These are phyloP conservation scores for Drosophila subsilvestris DNA, from an alignment of 2,888 invertebrate genomes.

Conservation along the genomic window DNA sequence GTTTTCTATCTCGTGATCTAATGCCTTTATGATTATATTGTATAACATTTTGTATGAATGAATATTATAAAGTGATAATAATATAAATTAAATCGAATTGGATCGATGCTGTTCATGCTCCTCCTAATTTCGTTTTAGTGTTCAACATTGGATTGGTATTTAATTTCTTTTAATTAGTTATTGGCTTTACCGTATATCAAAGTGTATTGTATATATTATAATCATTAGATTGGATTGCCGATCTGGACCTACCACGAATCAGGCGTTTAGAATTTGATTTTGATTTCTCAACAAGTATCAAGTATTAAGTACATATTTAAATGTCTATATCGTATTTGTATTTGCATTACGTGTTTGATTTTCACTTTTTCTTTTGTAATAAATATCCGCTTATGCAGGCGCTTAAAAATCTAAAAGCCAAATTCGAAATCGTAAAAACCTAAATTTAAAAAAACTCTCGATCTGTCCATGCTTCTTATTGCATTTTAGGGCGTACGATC, in stretches of 20 bases:
- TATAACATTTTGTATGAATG: constrained; percentile 72
- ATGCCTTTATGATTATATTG: constrained; percentile 70
- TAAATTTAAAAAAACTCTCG: constrained; percentile 33
- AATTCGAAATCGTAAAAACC: constrained; percentile 37
- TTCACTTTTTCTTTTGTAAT: constrained; percentile 58
- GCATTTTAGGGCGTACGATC: constrained; percentile 23
- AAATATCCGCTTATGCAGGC: constrained; percentile 58
- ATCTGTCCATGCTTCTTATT: constrained; percentile 3
- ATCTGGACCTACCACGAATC: constrained; percentile 35
- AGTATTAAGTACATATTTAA: constrained; percentile 72
- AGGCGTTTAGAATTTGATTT: constrained; percentile 76
- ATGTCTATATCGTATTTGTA: constrained; percentile 70
- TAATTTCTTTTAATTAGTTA: constrained; percentile 26
- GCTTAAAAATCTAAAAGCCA: constrained; percentile 45
- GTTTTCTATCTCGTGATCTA: constrained; percentile 49
- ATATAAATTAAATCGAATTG: constrained; percentile 57
- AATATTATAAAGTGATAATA: constrained; percentile 68
- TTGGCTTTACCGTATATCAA: constrained; percentile 67
- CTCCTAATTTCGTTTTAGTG: constrained; percentile 43
- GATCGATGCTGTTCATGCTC: constrained; percentile 46
- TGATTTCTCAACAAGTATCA: constrained; percentile 67
- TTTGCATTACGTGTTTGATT: constrained; percentile 69
- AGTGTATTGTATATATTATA: constrained; percentile 53
- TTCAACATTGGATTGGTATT: constrained; percentile 54
- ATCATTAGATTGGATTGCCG: constrained; percentile 53